These are phyloP conservation scores for Trididemnum miniatum DNA, from an alignment of 23 tunicate species.

Conservation along the genomic window DNA sequence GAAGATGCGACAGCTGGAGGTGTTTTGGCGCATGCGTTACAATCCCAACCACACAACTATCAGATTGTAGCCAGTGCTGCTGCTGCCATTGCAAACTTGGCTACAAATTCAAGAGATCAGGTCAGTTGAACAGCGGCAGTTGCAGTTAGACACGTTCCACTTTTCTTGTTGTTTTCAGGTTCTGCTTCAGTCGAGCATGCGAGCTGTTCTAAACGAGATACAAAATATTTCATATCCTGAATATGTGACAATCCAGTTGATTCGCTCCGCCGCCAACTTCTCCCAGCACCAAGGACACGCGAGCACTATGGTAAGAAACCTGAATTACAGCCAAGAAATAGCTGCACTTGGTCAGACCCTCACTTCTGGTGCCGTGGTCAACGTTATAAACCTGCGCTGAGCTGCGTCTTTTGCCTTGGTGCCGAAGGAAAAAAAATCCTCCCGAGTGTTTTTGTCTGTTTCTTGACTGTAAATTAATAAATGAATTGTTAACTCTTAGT, in stretches of 20 bases:
- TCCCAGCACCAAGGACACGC: slow-evolving; percentile 54
- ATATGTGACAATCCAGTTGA: slow-evolving; percentile 51
- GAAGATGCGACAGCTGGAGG: slow-evolving; percentile 89
- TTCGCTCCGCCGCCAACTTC: slow-evolving; percentile 70
- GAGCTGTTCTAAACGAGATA: slow-evolving; percentile 48
- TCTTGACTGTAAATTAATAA: background rate
- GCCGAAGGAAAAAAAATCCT: too few relatives aligned
- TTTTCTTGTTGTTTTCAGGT: slow-evolving; percentile 35
- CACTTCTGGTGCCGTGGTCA: too few relatives aligned
- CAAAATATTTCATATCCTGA: slow-evolving; percentile 35
- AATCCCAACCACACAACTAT: slow-evolving; percentile 54
- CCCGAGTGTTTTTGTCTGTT: background rate
- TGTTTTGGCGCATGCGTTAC: slow-evolving; percentile 55
- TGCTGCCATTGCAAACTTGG: slow-evolving; percentile 70
- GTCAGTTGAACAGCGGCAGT: slow-evolving; percentile 23
- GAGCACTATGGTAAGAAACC: slow-evolving; percentile 46
- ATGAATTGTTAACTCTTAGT: too few relatives aligned
- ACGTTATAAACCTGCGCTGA: too few relatives aligned
- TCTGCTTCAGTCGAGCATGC: slow-evolving; percentile 48
- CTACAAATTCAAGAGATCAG: slow-evolving; percentile 74
- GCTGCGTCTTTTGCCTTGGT: too few relatives aligned
- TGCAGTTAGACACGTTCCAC: background rate
- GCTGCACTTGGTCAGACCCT: too few relatives aligned
- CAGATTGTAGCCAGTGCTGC: slow-evolving; percentile 79
- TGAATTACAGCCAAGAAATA: too few relatives aligned